These are phyloP conservation scores for Cantharis lateralis DNA, from an alignment of 2,888 invertebrate genomes.

Conservation along the genomic window DNA sequence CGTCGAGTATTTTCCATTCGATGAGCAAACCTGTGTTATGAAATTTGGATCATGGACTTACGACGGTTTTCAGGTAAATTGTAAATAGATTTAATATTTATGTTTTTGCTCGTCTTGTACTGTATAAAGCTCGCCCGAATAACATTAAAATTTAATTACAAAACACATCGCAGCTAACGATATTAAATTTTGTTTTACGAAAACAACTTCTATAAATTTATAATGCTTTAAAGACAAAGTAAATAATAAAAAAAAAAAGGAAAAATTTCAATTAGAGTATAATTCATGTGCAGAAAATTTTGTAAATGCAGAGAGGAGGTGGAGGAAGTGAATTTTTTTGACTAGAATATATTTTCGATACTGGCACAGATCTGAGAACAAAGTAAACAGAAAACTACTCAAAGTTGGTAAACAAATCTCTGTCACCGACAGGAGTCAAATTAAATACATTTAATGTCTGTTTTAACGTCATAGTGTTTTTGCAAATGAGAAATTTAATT, in stretches of 20 bases:
- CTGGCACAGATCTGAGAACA: neutral
- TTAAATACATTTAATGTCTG: neutral
- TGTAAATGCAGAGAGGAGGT: neutral
- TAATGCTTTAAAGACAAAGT: neutral
- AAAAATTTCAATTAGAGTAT: neutral
- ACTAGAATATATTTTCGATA: neutral
- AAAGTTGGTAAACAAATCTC: neutral
- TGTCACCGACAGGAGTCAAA: conserved; percentile 6
- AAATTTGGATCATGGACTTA: conserved; percentile 87
- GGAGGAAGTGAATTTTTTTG: neutral
- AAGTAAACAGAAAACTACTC: neutral
- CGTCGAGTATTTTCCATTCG: conserved; percentile 85
- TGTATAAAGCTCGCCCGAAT: neutral
- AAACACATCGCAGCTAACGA: neutral
- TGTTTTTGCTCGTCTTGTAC: neutral
- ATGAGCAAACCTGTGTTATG: conserved; percentile 86
- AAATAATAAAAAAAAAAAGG: neutral
- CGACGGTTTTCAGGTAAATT: conserved; percentile 76
- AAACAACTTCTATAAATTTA: neutral
- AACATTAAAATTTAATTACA: neutral
- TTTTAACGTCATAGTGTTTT: neutral
- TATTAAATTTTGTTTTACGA: neutral
- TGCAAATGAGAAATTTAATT: neutral
- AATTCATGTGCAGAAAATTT: neutral
- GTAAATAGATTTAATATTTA: neutral